These are phyloP conservation scores for Palythoa grandis DNA, from an alignment of 92 coral and sea anemone genomes.

Conservation along the genomic window DNA sequence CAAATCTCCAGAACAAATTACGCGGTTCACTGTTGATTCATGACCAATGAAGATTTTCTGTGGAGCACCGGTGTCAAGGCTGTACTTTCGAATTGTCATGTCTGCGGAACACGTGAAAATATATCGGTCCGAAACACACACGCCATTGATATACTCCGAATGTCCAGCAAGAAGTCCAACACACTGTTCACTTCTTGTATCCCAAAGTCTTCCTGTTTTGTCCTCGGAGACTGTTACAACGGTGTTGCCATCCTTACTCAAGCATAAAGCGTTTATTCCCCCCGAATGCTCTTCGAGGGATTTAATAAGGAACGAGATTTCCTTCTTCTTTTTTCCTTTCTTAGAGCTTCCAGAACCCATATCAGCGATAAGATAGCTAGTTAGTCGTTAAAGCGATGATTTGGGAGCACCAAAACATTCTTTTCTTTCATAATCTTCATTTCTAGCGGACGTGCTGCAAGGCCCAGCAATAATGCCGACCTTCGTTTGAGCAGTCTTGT, in stretches of 20 bases:
- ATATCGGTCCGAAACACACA: conserved; percentile 87
- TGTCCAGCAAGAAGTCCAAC: conserved; percentile 85
- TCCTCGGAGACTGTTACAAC: conserved; percentile 91
- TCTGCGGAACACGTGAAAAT: conserved; percentile 92
- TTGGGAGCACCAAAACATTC: not conserved
- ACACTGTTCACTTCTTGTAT: conserved; percentile 86
- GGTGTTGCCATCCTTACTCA: conserved; percentile 82
- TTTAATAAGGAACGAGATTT: conserved; percentile 57
- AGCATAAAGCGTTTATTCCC: conserved; percentile 83
- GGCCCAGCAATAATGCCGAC: not conserved
- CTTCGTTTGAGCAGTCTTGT: not conserved
- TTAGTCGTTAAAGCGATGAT: conserved; percentile 7
- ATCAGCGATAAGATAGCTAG: not conserved
- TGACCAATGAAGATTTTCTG: conserved; percentile 79
- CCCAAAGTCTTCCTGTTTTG: conserved; percentile 94
- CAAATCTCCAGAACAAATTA: conserved; percentile 81
- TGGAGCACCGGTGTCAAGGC: conserved; percentile 75
- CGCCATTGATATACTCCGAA: conserved; percentile 69
- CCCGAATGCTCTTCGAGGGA: conserved; percentile 72
- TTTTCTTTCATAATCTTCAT: conserved; percentile 28
- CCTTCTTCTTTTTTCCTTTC: conserved; percentile 70
- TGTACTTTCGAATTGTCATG: conserved; percentile 90
- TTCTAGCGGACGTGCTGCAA: not conserved
- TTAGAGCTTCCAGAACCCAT: conserved; percentile 97
- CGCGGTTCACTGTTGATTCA: conserved; percentile 75